Conservation (phyloP, 2,888 invertebrate genomes). For the Spilosoma lubricipeda region DNA sequence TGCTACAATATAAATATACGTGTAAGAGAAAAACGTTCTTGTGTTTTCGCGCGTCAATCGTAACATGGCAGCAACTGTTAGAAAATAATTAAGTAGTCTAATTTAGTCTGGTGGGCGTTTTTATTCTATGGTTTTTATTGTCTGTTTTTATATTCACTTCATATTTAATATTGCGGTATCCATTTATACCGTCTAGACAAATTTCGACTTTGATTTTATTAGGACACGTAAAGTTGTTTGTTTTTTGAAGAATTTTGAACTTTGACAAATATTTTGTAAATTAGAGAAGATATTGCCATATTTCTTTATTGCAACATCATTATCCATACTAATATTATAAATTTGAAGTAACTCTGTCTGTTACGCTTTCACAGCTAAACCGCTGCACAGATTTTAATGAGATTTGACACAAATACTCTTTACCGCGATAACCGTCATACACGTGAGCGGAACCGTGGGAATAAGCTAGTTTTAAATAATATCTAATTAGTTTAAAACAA, state of each 20-base stretch:
- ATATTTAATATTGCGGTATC: constrained; percentile 31
- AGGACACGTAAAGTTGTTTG: neutral
- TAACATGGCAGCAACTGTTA: constrained; percentile 22
- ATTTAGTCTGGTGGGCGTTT: constrained; percentile 33
- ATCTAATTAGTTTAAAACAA: neutral
- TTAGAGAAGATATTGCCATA: neutral
- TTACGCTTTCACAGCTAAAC: too few species aligned
- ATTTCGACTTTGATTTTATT: constrained; percentile 9
- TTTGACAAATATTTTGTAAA: neutral
- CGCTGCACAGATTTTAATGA: too few species aligned
- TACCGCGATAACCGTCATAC: too few species aligned
- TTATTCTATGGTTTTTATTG: constrained; percentile 37
- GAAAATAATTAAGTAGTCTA: constrained; percentile 18
- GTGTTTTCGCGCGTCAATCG: constrained; percentile 25
- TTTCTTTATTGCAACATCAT: neutral
- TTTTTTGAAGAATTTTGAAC: neutral
- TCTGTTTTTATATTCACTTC: constrained; percentile 31
- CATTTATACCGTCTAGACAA: constrained; percentile 13
- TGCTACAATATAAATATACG: neutral
- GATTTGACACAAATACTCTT: too few species aligned
- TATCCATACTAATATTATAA: too few species aligned
- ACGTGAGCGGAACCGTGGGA: too few species aligned
- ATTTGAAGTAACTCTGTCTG: too few species aligned
- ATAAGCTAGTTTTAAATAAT: neutral
- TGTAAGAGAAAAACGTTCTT: neutral